A percentile compares a stretch with the other conserved stretches of the same genome.
These are phyloP conservation scores for Sigmodon hispidus DNA, from an alignment of 2,113 vertebrate genomes.

Conservation along the genomic window DNA sequence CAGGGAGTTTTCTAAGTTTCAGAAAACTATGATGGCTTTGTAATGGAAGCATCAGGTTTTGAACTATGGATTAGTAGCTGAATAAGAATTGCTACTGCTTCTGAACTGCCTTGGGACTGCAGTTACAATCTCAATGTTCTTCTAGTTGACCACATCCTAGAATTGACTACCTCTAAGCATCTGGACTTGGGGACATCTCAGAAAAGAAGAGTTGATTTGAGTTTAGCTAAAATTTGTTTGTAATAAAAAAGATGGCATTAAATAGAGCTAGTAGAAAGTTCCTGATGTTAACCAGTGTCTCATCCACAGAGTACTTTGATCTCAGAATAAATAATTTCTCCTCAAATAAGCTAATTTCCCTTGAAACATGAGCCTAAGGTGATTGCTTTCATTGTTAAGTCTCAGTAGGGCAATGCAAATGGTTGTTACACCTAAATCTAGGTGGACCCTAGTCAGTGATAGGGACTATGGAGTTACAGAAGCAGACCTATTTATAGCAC, in stretches of 20 bases:
- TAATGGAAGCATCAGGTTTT: background rate
- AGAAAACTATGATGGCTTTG: background rate
- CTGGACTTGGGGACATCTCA: background rate
- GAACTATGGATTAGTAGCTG: background rate
- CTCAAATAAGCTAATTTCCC: background rate
- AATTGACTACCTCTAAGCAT: background rate
- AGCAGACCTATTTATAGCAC: background rate
- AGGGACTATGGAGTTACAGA: background rate
- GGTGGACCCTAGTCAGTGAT: too few species aligned
- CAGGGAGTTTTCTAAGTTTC: accelerated
- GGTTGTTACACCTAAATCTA: background rate
- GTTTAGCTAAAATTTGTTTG: background rate
- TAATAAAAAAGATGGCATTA: conserved; percentile 1
- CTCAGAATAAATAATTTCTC: background rate
- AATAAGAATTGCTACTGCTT: background rate
- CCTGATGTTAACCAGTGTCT: conserved; percentile 12
- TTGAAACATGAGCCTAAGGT: background rate
- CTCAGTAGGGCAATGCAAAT: background rate
- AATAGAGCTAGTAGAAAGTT: background rate
- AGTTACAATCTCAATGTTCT: background rate
- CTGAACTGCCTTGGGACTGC: background rate
- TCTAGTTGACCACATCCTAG: background rate
- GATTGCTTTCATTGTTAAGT: conserved; percentile 32
- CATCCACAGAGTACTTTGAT: background rate
- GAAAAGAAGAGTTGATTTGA: background rate